Base-by-base conservation (phyloP, 2,113 vertebrate genomes). In the Vimba vimba region DNA sequence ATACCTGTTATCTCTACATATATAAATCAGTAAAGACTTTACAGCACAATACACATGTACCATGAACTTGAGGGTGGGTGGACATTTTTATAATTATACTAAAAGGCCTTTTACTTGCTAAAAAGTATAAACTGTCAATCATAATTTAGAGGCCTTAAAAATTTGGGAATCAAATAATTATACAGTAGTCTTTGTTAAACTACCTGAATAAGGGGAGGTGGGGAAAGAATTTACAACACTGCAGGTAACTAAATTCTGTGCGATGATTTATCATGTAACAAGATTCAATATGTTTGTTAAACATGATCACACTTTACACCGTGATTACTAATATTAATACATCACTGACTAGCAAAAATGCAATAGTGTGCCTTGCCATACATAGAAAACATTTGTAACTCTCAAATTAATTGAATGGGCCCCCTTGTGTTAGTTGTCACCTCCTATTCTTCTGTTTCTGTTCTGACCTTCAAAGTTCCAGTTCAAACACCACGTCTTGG, bases 401-500 rank as follows among this genome's bases (percentile, higher is more conserved):
- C 23, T 80, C 59, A 80, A 62, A 80, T 80, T 15, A 82, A 36
- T 66, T 82, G 43, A 68, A 12, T 82, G 25, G 52, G 45, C 17
- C 6, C 78, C 19, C 60, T 50, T 55, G 79, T 68, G 45, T 82
- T 30, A 36, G 50, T 78, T 79, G 33, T 43, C 82, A 74, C 74
- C 64, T 88, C 68, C 64, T 30, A 62, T 59, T 64, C 55, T 76
- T 60, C 36, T 36, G 47, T 74, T 78, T 59, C 62, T 69, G 50
- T 25, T 27, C 27, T 84, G 12, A 12, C 80, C 55, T 39, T 36
- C 45, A 62, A 55, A 55, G 79, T 36, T 79, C 81, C 77, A 71
- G 50, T 85, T 83, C 59, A 82, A 79, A 89, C 85, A 78, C 69
- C 82, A 84, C 36, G 71, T 25, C 57, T 47, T 69, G 36, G 87